A percentile compares a stretch with the other conserved stretches of the same genome.
Evolutionary conservation across 35 echinoderm and acorn worm species (phyloP).

Genomic region (Lytechinus variegatus): DNA sequence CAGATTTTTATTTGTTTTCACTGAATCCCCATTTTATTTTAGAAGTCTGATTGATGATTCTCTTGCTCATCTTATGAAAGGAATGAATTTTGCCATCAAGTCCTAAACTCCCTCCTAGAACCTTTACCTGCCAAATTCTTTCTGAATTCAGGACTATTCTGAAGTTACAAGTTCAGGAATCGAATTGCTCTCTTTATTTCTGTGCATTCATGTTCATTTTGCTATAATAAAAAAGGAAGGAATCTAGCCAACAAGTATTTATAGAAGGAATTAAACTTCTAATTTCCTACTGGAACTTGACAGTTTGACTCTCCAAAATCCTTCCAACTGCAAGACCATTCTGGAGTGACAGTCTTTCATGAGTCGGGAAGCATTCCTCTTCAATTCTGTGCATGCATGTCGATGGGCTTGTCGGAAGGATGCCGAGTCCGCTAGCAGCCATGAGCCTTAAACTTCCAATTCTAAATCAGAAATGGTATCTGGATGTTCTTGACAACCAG

Average conservation of each 20-base stretch:
- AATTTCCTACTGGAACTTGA: background rate
- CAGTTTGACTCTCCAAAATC: background rate
- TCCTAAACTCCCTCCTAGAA: background rate
- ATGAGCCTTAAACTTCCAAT: constrained; percentile 65
- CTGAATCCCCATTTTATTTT: too few species aligned
- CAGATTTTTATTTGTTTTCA: too few species aligned
- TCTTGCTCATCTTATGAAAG: too few species aligned
- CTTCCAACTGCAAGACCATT: background rate
- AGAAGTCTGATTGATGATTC: too few species aligned
- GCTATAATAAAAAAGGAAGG: too few species aligned
- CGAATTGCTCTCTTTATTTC: too few species aligned
- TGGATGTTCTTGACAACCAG: constrained; percentile 60
- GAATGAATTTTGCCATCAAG: background rate
- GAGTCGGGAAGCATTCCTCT: background rate
- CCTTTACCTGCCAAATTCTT: too few species aligned
- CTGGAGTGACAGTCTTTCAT: background rate
- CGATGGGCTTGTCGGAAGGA: background rate
- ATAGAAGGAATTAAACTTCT: background rate
- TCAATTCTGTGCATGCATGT: background rate
- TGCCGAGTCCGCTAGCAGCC: constrained; percentile 1
- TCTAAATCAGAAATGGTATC: constrained; percentile 59
- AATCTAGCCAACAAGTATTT: background rate
- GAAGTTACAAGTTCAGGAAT: too few species aligned
- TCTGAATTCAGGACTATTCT: too few species aligned
- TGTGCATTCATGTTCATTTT: too few species aligned